A percentile compares a stretch with the other conserved stretches of the same genome.
Conservation (phyloP, 2,113 vertebrate species). For the Macheiramphus alcinus region DNA sequence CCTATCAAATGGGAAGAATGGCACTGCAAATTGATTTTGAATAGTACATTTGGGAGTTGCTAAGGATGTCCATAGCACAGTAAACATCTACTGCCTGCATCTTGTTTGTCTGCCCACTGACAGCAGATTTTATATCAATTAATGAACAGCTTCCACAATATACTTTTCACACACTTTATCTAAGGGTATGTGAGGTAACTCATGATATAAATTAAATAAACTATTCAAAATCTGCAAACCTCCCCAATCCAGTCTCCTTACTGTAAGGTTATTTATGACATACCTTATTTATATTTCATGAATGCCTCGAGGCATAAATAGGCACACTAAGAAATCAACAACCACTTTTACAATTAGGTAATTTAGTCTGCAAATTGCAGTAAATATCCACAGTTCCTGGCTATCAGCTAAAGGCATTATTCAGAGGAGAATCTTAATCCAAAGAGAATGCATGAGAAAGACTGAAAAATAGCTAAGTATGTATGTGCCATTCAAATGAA, state of each 20-base stretch:
- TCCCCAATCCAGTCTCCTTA: not conserved
- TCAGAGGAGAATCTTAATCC: not conserved
- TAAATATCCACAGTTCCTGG: not conserved
- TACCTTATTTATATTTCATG: constrained; percentile 24
- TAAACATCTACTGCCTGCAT: not conserved
- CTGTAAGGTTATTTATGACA: not conserved
- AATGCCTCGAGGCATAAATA: not conserved
- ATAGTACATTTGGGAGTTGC: not conserved
- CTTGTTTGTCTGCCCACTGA: not conserved
- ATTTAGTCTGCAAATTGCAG: not conserved
- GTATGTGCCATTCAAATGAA: not conserved
- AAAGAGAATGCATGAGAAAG: not conserved
- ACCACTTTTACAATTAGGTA: not conserved
- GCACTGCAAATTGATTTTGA: not conserved
- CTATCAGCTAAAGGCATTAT: not conserved
- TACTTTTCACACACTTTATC: not conserved
- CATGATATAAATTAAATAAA: not conserved
- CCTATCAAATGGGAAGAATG: not conserved
- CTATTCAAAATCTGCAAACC: not conserved
- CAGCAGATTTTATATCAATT: not conserved
- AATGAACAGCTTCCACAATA: not conserved
- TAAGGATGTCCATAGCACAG: not conserved
- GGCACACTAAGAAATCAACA: not conserved
- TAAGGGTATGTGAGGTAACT: not conserved
- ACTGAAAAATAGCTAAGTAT: not conserved